Base-by-base conservation (phyloP, 2,113 vertebrate genomes). In the Synodontis membranacea region DNA sequence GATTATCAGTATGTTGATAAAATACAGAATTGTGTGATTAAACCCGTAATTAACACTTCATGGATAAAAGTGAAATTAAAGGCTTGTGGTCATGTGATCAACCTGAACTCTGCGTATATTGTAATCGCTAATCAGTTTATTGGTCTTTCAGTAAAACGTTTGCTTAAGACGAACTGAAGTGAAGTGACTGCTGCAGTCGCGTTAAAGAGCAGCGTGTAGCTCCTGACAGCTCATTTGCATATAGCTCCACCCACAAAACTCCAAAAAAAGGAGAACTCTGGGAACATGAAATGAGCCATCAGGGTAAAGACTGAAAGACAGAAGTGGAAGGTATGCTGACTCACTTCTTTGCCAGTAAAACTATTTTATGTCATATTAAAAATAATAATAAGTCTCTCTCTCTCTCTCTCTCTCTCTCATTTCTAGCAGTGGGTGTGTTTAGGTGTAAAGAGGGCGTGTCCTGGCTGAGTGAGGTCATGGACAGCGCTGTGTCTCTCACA, bases 401-500 rank as follows among this genome's bases (percentile, higher is more conserved):
- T 64, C 62, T 64, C n/a, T 37, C 64, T 52, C 50, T 4, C 4
- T 68, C 64, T 68, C 64, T 37, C 3, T 37, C n/a, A 7, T 62
- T n/a, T 62, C 25, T 62, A 11, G 11, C 34, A 9, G 11, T 31
- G 60, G 11, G 21, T 37, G 4, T 0, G 19, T 42, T 42, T 23
- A 23, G 19, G 68, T 72, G 68, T 25, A 39, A 72, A 21, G 68
- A 1, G 68, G 37, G 68, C 4, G 37, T 75, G 72, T 46, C 42
- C 2, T 17, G 9, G 15, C 15, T 44, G 21, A 74, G 17, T 34
- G 44, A 21, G 48, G 58, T 79, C 21, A 48, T 34, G 76, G 70
- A 87, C 52, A 8, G 19, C 14, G n/a, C 8, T 25, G 58, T 44
- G 2, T 8, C 34, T 87, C 92, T 91, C 80, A 95, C 95, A 0